A percentile compares a stretch with the other conserved stretches of the same genome.
Evolutionary conservation across 2,888 invertebrate species (phyloP).

Genomic region (Apodemia zela): DNA sequence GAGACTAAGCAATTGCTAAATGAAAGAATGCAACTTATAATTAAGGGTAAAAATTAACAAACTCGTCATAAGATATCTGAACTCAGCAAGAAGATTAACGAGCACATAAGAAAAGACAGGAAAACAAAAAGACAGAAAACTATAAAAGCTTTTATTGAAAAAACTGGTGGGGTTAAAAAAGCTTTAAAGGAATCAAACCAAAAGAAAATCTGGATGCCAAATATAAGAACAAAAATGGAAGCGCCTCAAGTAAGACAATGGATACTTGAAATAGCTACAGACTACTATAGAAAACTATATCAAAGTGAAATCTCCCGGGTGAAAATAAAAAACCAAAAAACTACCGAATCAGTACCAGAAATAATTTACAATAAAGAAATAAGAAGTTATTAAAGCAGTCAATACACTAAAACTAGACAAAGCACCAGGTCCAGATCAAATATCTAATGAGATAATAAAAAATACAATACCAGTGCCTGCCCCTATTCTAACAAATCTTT

Average conservation of each 20-base stretch:
- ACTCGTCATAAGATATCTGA: background rate
- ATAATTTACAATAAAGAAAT: no score
- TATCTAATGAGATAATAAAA: no score
- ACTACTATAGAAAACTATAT: background rate
- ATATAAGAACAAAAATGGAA: background rate
- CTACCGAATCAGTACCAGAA: no score
- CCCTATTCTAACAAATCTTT: no score
- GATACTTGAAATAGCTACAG: background rate
- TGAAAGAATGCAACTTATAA: background rate
- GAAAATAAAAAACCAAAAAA: no score
- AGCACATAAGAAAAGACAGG: slow-evolving; percentile 4
- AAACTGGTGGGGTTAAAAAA: background rate
- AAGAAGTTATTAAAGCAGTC: no score
- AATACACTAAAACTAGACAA: no score
- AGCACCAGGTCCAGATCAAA: no score
- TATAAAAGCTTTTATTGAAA: background rate
- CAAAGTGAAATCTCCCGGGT: no score
- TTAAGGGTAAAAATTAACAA: background rate
- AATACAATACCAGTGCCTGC: no score
- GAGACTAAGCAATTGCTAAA: background rate
- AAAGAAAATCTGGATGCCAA: background rate
- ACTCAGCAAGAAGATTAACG: background rate
- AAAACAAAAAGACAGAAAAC: background rate
- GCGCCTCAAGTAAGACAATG: background rate
- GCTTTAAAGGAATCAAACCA: no score